Percentiles rank a stretch among this genome's conserved stretches.
Evolutionary conservation across 1,140 invertebrate genomes (phyloP).

Genomic region (Rhopalosiphum padi): DNA sequence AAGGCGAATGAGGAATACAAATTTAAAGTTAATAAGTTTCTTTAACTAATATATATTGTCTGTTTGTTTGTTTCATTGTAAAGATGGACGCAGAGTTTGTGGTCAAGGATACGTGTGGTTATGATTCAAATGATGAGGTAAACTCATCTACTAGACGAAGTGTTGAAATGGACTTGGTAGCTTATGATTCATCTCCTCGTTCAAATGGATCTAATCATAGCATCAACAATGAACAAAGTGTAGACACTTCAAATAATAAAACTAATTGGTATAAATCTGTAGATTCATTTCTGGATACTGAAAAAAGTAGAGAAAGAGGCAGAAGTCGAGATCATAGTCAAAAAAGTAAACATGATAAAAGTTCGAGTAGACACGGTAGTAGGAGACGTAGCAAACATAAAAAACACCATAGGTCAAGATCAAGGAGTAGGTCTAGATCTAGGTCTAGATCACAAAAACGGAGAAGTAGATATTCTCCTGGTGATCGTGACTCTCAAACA

Average conservation of each 20-base stretch:
- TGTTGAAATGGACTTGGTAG: constrained; percentile 54
- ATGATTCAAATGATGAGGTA: constrained; percentile 47
- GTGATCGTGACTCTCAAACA: constrained; percentile 46
- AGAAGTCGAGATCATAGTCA: constrained; percentile 38
- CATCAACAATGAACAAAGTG: constrained; percentile 41
- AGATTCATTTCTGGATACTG: constrained; percentile 34
- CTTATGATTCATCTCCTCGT: constrained; percentile 51
- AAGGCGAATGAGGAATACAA: constrained; percentile 29
- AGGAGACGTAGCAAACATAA: constrained; percentile 44
- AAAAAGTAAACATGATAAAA: constrained; percentile 41
- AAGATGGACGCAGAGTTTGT: constrained; percentile 52
- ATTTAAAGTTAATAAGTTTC: neutral
- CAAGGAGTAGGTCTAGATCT: constrained; percentile 47
- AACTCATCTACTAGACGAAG: constrained; percentile 45
- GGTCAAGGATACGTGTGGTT: constrained; percentile 53
- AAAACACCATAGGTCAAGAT: constrained; percentile 44
- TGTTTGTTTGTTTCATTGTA: constrained; percentile 56
- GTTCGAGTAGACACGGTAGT: constrained; percentile 44
- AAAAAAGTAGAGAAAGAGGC: constrained; percentile 28
- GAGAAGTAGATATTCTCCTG: constrained; percentile 33
- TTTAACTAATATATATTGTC: constrained; percentile 46
- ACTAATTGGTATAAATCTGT: constrained; percentile 44
- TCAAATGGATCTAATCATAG: constrained; percentile 50
- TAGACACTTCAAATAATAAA: constrained; percentile 16
- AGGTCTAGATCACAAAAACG: constrained; percentile 35